A percentile compares a stretch with the other conserved stretches of the same genome.
These are phyloP conservation scores for Todus mexicanus DNA, from an alignment of 2,797 vertebrate species.

Conservation along the genomic window DNA sequence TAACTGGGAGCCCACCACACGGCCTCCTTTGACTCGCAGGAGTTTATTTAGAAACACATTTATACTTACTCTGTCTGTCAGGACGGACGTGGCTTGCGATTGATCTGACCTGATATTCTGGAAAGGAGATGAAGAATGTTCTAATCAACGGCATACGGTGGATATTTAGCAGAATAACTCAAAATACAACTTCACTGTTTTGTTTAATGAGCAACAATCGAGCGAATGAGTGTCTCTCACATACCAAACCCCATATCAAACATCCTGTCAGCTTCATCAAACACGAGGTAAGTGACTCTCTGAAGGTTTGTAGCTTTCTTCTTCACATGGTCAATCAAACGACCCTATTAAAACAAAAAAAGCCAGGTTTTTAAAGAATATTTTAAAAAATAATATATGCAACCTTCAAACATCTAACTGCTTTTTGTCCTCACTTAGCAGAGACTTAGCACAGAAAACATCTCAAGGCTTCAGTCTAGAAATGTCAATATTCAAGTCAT, in stretches of 20 bases:
- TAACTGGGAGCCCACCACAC: neutral
- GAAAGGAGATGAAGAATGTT: conserved; percentile 24
- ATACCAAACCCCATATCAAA: conserved; percentile 99
- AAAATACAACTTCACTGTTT: neutral
- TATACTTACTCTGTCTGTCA: conserved; percentile 94
- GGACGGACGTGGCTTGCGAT: conserved; percentile 95
- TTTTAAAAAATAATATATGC: neutral
- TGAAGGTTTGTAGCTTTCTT: conserved; percentile 98
- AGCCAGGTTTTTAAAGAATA: neutral
- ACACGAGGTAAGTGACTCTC: conserved; percentile 96
- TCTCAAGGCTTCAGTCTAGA: neutral
- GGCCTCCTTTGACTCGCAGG: neutral
- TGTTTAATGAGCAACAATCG: neutral
- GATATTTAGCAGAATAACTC: neutral
- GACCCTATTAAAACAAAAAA: conserved; percentile 79
- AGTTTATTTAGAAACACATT: neutral
- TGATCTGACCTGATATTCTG: conserved; percentile 98
- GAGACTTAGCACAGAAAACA: neutral
- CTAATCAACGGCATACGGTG: accelerated
- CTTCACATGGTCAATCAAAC: conserved; percentile 97
- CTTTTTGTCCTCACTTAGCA: neutral
- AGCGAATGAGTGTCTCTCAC: neutral
- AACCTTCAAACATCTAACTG: neutral
- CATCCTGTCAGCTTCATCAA: conserved; percentile 99
- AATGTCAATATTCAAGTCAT: neutral